Evolutionary conservation across 2,888 invertebrate species (phyloP).

Genomic region (Cheilosia vulpina): DNA sequence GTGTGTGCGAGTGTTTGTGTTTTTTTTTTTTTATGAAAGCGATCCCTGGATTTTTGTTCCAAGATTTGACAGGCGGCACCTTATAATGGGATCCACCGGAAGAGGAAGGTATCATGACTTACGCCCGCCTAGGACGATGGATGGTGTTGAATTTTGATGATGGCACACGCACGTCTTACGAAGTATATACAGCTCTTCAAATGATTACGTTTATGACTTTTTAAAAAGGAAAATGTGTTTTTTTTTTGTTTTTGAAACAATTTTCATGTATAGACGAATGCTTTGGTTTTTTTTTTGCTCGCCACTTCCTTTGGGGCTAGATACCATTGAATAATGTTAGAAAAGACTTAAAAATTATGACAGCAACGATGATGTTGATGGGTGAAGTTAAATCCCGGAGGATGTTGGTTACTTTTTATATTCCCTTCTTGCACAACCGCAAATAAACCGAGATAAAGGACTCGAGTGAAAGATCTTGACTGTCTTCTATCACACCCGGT

Average conservation of each 20-base stretch:
- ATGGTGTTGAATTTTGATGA: slow-evolving; percentile 57
- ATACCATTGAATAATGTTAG: slow-evolving; percentile 19
- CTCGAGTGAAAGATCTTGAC: not conserved
- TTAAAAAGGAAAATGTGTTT: slow-evolving; percentile 44
- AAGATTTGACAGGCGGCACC: slow-evolving; percentile 3
- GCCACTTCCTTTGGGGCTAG: slow-evolving; percentile 39
- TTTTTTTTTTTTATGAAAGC: slow-evolving; percentile 34
- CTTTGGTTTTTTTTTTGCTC: slow-evolving; percentile 20
- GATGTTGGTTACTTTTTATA: slow-evolving; percentile 39
- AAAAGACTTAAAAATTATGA: slow-evolving; percentile 47
- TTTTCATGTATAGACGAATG: slow-evolving; percentile 36
- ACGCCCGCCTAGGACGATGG: slow-evolving; percentile 1
- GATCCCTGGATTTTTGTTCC: slow-evolving; percentile 9
- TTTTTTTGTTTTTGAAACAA: slow-evolving; percentile 62
- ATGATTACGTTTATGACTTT: slow-evolving; percentile 51
- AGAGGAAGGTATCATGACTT: slow-evolving; percentile 33
- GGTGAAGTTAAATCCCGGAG: slow-evolving; percentile 52
- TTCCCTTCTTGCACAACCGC: slow-evolving; percentile 2
- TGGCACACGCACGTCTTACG: slow-evolving; percentile 2
- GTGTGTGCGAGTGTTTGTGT: not conserved
- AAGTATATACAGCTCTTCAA: slow-evolving; percentile 10
- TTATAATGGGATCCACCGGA: slow-evolving; percentile 27
- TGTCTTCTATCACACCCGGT: slow-evolving; percentile 17
- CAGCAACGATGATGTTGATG: slow-evolving; percentile 43
- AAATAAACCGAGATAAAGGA: slow-evolving; percentile 28